These are phyloP conservation scores for Festucalex cinctus DNA, from an alignment of 2,113 vertebrate genomes.

Conservation along the genomic window DNA sequence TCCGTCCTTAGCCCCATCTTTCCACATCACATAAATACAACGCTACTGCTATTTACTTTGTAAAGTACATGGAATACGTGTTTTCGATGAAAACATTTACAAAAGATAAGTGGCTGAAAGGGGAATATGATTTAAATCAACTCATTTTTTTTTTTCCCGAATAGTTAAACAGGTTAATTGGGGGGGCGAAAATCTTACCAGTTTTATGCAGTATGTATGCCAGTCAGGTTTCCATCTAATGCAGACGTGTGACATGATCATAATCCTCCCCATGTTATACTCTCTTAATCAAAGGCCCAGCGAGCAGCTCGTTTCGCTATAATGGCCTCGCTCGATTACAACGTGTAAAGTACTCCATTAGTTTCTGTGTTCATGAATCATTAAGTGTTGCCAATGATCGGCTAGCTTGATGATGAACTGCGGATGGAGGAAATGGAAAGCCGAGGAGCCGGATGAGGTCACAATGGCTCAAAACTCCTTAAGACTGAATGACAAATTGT, in stretches of 20 bases:
- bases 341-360: constrained; percentile 75
- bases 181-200: constrained; percentile 15
- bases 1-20: not conserved
- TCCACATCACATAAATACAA: not conserved
- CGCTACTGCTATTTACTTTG: constrained; percentile 11
- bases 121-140: not conserved
- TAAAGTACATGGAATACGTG: constrained; percentile 11
- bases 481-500: constrained; percentile 46
- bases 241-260: constrained; percentile 59
- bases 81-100: not conserved
- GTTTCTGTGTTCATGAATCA: constrained; percentile 75
- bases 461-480: constrained; percentile 48
- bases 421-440: constrained; percentile 62
- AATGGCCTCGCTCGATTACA: constrained; percentile 74
- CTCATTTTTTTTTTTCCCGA: not conserved
- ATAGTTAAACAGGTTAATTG: constrained; percentile 20
- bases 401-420: constrained; percentile 66
- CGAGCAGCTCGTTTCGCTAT: constrained; percentile 62
- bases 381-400: constrained; percentile 72
- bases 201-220: constrained; percentile 29
- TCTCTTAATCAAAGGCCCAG: constrained; percentile 67
- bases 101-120: constrained; percentile 2
- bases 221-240: constrained; percentile 30
- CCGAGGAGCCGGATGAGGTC: constrained; percentile 50
- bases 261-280: constrained; percentile 32